These are phyloP conservation scores for Icerya purchasi DNA, from an alignment of 2,888 invertebrate species.

Conservation along the genomic window DNA sequence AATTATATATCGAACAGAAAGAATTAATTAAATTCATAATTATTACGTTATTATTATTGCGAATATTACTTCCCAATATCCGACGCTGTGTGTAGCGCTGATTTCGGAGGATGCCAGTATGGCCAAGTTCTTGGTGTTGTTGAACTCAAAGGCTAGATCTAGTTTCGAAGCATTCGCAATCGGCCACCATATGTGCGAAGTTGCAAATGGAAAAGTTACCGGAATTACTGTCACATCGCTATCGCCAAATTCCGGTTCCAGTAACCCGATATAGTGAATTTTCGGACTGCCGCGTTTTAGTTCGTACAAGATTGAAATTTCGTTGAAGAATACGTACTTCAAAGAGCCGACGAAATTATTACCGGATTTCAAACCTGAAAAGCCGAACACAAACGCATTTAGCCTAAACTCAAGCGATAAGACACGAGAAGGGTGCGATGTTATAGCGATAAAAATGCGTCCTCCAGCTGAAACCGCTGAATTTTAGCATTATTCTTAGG, in stretches of 20 bases:
- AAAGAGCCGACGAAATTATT: slow-evolving; percentile 76
- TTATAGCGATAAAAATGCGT: too few relatives aligned
- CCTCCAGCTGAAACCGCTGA: too few relatives aligned
- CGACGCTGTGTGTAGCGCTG: slow-evolving; percentile 34
- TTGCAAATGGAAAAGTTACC: slow-evolving; percentile 74
- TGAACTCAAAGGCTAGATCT: slow-evolving; percentile 65
- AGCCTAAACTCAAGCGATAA: too few relatives aligned
- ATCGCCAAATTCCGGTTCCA: slow-evolving; percentile 64
- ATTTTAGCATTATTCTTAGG: too few relatives aligned
- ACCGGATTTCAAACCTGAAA: slow-evolving; percentile 46
- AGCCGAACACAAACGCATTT: slow-evolving; percentile 11
- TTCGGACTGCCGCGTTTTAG: slow-evolving; percentile 65
- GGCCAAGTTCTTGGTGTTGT: slow-evolving; percentile 59
- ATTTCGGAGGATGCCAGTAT: slow-evolving; percentile 69
- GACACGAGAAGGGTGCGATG: too few relatives aligned
- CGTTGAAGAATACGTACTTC: slow-evolving; percentile 82
- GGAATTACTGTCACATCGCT: slow-evolving; percentile 69
- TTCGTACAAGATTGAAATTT: slow-evolving; percentile 74
- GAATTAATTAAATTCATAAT: background rate
- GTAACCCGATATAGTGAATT: slow-evolving; percentile 54
- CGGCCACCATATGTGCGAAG: slow-evolving; percentile 78
- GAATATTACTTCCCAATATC: slow-evolving; percentile 65
- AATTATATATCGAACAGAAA: background rate
- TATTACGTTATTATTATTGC: background rate
- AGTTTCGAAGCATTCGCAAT: slow-evolving; percentile 46